Conservation (phyloP, 2,888 invertebrate genomes). For the Heliconius ismenius region DNA sequence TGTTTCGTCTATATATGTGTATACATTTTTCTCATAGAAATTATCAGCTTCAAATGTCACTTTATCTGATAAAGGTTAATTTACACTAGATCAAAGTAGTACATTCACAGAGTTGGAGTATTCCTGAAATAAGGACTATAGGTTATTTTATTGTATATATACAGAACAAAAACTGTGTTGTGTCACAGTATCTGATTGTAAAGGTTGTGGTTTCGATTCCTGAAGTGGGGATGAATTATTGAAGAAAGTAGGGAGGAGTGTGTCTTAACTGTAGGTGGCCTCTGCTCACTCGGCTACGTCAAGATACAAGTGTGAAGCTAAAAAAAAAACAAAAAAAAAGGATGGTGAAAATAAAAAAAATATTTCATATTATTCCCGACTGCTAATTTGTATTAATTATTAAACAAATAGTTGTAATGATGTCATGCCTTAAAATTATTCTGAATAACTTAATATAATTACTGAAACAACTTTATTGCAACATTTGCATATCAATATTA, state of each 20-base stretch:
- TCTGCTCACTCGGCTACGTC: not conserved
- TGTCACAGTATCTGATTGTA: not conserved
- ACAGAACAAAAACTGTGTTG: not conserved
- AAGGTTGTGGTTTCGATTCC: not conserved
- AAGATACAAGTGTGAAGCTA: not conserved
- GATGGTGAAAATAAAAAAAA: not conserved
- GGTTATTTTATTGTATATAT: not conserved
- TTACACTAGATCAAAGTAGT: constrained; percentile 7
- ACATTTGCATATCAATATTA: constrained; percentile 3
- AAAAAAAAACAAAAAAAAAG: not conserved
- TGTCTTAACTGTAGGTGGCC: not conserved
- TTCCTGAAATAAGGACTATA: not conserved
- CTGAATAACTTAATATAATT: not conserved
- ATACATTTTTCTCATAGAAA: not conserved
- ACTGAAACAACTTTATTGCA: not conserved
- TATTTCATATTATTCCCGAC: not conserved
- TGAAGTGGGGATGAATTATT: not conserved
- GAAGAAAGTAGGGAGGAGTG: not conserved
- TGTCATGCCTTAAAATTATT: not conserved
- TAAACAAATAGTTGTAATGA: constrained; percentile 1
- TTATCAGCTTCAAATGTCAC: constrained; percentile 70
- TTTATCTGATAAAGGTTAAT: constrained; percentile 52
- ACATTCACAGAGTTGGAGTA: not conserved
- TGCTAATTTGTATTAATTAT: not conserved
- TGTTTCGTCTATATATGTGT: not conserved